Evolutionary conservation across 2,797 vertebrate genomes (phyloP).

Genomic region (Xerus rutilus): DNA sequence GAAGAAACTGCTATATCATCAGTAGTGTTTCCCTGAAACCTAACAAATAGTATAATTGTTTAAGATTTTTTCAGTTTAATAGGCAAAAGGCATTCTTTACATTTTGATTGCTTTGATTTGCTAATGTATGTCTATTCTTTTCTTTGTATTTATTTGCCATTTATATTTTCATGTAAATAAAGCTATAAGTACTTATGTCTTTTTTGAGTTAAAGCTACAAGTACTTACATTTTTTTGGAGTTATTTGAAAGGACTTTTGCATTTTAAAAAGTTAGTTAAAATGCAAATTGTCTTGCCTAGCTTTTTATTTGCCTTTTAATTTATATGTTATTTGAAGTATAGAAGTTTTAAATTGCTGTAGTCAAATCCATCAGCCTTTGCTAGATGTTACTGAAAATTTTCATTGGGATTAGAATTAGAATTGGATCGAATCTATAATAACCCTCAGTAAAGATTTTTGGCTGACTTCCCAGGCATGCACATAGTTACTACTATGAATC

Average conservation of each 20-base stretch:
- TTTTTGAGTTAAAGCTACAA: no score
- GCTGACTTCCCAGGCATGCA: not conserved
- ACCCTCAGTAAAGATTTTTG: constrained; percentile 23
- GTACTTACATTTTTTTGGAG: not conserved
- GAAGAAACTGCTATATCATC: constrained; percentile 31
- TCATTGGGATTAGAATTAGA: constrained; percentile 27
- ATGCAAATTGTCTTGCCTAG: not conserved
- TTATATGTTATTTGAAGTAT: constrained; percentile 23
- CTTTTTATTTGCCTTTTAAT: constrained; percentile 50
- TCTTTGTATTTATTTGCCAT: constrained; percentile 39
- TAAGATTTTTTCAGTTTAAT: constrained; percentile 4
- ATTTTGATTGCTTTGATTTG: constrained; percentile 45
- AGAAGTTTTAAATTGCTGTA: constrained; percentile 41
- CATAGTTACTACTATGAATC: not conserved
- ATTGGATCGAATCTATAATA: constrained; percentile 30
- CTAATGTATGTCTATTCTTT: not conserved
- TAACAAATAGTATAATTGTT: not conserved
- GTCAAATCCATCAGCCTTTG: not conserved
- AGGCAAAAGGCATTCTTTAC: not conserved
- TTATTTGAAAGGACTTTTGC: not conserved
- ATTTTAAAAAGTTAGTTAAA: not conserved
- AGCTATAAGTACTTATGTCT: no score
- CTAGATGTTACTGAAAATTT: not conserved
- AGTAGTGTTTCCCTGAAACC: constrained; percentile 20
- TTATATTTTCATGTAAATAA: not conserved